phyloP scores from a whole-genome alignment of 2,888 invertebrate species.

The Bombylius major region DNA sequence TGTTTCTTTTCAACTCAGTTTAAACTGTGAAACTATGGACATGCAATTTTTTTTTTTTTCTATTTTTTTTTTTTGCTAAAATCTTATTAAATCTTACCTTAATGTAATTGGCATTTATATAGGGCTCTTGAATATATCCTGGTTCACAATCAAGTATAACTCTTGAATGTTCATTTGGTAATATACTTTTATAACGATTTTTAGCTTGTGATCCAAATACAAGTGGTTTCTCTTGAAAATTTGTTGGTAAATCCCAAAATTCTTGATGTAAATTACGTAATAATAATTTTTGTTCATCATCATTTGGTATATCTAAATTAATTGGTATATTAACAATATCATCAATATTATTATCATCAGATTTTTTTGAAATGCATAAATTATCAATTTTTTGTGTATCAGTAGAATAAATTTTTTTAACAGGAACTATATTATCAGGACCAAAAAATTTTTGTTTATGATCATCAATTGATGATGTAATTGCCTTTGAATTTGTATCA shows the following conservation, averaged over 20 bases:
- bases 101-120: conserved; percentile 91
- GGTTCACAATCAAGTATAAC: conserved; percentile 54
- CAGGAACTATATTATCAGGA: not conserved
- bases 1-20: too few species aligned
- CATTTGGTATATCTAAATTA: conserved; percentile 38
- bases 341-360: not conserved
- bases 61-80: not conserved
- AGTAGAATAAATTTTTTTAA: too few species aligned
- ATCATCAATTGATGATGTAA: not conserved
- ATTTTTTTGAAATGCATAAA: not conserved
- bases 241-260: conserved; percentile 89
- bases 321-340: conserved; percentile 8
- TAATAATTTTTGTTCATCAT: conserved; percentile 48
- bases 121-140: conserved; percentile 48
- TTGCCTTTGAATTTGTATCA: conserved; percentile 18
- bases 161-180: conserved; percentile 80
- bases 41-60: not conserved
- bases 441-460: not conserved
- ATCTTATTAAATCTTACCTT: conserved; percentile 44
- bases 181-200: conserved; percentile 79
- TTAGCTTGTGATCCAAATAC: conserved; percentile 80
- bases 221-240: conserved; percentile 80
- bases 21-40: too few species aligned
- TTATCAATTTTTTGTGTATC: not conserved
- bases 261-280: conserved; percentile 66